Evolutionary conservation across 2,797 vertebrate species (phyloP), one percentile per base, ranked within the genome.

Genomic region (Sylvilagus floridanus): DNA sequence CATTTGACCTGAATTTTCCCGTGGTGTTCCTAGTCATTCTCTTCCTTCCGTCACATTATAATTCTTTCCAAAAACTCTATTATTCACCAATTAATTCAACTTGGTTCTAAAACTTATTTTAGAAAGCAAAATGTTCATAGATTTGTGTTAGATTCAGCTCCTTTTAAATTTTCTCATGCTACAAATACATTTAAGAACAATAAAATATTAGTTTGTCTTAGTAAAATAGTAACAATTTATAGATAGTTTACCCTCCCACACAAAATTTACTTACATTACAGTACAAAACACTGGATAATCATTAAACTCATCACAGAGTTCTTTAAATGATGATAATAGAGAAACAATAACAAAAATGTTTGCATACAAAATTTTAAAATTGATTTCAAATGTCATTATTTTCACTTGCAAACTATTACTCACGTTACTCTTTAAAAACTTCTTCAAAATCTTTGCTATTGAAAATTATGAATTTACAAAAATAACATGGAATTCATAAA

Each of bases 1-100:
- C 11, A 13, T 85, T 19, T 86, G 93, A 88, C 94, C 95, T 66
- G 60, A 78, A 83, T 93, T 68, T 83, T 89, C 68, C 77, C n/a
- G 7, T 16, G 76, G 68, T 4, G 35, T 42, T 63, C 4, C 37
- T 54, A 68, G 66, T 91, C 77, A 54, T 7, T 37, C 21, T n/a
- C 26, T 13, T 2, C 7, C 17, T 21, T 50, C 63, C 3, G 62
- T 14, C 66, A 68, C 82, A 62, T 65, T 35, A 47, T 0, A 17
- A 71, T 21, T 37, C 79, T 76, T 85, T 28, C n/a, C 26, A 81
- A 62, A 81, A 1, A 30, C 30, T 66, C 50, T 37, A 62, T 32
- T 88, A 78, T 37, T 57, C 42, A 52, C 26, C 35, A 4, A 7
- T 21, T 68, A 30, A 57, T 81, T 84, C 14, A 81, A 17, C n/a